Evolutionary conservation across 2,888 invertebrate genomes (phyloP), one percentile per base, ranked within the genome.

Genomic region (Rhagonycha lutea): DNA sequence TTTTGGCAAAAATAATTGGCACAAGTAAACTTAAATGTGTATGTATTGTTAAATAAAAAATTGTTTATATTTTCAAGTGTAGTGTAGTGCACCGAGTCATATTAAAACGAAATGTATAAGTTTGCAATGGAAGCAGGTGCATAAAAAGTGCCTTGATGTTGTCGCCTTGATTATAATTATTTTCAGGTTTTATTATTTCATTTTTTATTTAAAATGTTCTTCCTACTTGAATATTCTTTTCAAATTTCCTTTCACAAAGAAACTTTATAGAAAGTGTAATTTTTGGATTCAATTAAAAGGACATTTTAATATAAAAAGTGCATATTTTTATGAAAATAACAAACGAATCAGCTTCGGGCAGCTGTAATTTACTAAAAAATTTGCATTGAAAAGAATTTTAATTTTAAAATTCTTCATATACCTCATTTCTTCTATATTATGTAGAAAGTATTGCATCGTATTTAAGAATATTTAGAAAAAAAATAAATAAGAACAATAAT

Each of bases 141-240:
- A 78, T 75, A 78, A 68, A 73, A 75, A 78, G 78, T 78, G 78
- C 78, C 78, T 78, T 78, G 75, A 71, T 65, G 60, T 71, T 28
- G 75, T 73, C 71, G 73, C 73, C 71, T 72, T 68, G 68, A 60
- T 68, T 73, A 71, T 14, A 47, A 72, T 73, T 70, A 18, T 70
- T 78, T 70, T 68, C 8, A 65, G 65, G 70, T 76, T 71, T 74
- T 74, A 71, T 75, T 73, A 24, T 65, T 24, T 23, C 11, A 12
- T 4, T 47, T 47, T 47, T 47, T 47, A 47, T 47, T 47, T 47
- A 47, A 47, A 47, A 47, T 47, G 47, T 47, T 47, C 47, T 47
- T 47, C n/a, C 7, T 8, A 47, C n/a, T 12, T 32, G 32, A 5
- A 32, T 32, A 47, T 47, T 47, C 7, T 7, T n/a, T 7, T 2